Conservation (phyloP, 2,797 vertebrate genomes). For the Luscinia luscinia region DNA sequence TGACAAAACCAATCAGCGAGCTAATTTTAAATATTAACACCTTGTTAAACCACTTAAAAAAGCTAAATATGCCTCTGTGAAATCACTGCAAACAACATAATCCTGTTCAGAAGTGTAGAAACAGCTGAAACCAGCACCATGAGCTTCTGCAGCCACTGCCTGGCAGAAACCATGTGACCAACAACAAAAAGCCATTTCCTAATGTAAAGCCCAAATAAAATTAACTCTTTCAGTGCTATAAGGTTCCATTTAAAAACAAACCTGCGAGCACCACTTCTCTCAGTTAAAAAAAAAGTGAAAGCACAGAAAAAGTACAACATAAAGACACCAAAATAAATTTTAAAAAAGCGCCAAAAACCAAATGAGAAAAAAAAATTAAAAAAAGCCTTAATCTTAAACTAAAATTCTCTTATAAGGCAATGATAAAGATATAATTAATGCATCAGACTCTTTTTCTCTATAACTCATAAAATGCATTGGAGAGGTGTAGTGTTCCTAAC, state of each 20-base stretch:
- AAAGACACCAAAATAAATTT: neutral
- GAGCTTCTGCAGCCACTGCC: accelerated
- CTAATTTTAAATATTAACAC: neutral
- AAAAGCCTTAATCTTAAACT: neutral
- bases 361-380: neutral
- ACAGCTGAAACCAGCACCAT: neutral
- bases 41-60: neutral
- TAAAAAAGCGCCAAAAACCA: neutral
- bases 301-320: neutral
- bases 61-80: neutral
- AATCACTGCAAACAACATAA: neutral
- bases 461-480: neutral
- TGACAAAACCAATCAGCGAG: neutral
- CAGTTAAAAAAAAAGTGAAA: neutral
- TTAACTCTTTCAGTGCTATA: neutral
- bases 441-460: neutral
- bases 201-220: neutral
- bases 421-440: neutral
- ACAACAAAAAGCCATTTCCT: neutral
- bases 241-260: neutral
- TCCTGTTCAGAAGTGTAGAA: neutral
- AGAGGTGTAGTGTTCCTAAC: neutral
- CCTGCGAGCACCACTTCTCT: neutral
- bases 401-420: neutral
- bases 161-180: neutral